Evolutionary conservation across 2,888 invertebrate genomes (phyloP), one percentile per base, ranked within the genome.

Genomic region (Diaperis boleti): DNA sequence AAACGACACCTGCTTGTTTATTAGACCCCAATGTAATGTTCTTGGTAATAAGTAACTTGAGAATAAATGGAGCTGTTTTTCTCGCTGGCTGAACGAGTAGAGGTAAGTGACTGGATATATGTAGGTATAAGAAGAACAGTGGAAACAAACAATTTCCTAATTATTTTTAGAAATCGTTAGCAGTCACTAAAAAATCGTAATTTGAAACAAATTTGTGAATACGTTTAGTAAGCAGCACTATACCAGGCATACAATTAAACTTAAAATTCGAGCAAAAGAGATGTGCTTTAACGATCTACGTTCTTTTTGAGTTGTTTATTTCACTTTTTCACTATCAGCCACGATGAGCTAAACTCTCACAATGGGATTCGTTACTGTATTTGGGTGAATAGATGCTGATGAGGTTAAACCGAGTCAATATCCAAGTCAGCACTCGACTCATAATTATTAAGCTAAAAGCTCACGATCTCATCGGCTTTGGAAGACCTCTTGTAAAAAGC

Each of bases 1-100:
- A 69, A 69, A 66, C 67, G 64, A 66, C 54, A 64, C 60, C 59
- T 69, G 65, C 64, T 64, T 67, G 64, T 67, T n/a, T 66, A 65
- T 67, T 67, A 69, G 62, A 64, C 60, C 59, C 68, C 62, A 65
- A 69, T 65, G 66, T 66, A 68, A 69, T 68, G 68, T 59, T 62
- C 44, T 41, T 49, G 66, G 68, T 69, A 69, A 70, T 70, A 70
- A 70, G 64, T 69, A 68, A 70, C 68, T 64, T 41, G 66, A 65
- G 65, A 64, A 70, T 69, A 68, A 70, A 70, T 70, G 68, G 68
- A 65, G 56, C 65, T 70, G 70, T 70, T 70, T 70, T 70, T 67
- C 70, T 63, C 45, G 55, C 56, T 60, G 56, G 59, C 60, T 60
- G 52, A 59, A 31, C 59, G 50, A 52, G 45, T 59, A 57, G 61